Evolutionary conservation across 2,888 invertebrate genomes (phyloP).

Genomic region (Pseudeuparius sepicola): DNA sequence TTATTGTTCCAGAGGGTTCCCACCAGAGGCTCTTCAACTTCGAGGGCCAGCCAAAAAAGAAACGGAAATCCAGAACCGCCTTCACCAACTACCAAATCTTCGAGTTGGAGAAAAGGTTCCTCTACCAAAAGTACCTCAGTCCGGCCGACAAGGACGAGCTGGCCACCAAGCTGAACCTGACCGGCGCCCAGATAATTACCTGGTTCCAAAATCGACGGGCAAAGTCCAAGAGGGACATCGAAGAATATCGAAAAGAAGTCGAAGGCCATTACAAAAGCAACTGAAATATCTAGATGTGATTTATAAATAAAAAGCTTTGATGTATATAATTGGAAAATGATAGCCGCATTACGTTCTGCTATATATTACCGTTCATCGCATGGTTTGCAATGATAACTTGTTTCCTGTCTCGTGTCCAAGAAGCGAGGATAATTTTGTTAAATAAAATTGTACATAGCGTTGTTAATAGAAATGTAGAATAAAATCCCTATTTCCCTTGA

Average conservation of each 20-base stretch:
- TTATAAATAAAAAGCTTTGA: too few relatives aligned
- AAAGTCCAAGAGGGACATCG: constrained; percentile 93
- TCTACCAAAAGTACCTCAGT: constrained; percentile 96
- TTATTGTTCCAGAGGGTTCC: constrained; percentile 66
- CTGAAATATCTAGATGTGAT: too few relatives aligned
- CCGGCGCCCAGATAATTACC: constrained; percentile 97
- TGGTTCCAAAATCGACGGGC: constrained; percentile 94
- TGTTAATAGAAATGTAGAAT: too few relatives aligned
- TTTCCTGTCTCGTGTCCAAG: too few relatives aligned
- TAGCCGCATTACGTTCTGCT: too few relatives aligned
- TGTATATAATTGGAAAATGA: too few relatives aligned
- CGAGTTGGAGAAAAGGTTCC: constrained; percentile 93
- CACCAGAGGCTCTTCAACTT: constrained; percentile 87
- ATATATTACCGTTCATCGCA: too few relatives aligned
- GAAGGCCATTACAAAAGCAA: too few relatives aligned
- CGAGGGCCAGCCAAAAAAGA: constrained; percentile 89
- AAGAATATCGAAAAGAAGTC: constrained; percentile 93
- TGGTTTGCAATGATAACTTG: too few relatives aligned
- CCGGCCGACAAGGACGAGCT: constrained; percentile 97
- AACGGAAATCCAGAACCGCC: constrained; percentile 93
- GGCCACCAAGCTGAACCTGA: constrained; percentile 87
- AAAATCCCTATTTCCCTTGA: too few relatives aligned
- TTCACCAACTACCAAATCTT: constrained; percentile 99
- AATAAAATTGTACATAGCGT: too few relatives aligned
- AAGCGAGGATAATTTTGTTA: too few relatives aligned